Evolutionary conservation across 2,113 vertebrate genomes (phyloP).

Genomic region (Tachysurus vachellii): DNA sequence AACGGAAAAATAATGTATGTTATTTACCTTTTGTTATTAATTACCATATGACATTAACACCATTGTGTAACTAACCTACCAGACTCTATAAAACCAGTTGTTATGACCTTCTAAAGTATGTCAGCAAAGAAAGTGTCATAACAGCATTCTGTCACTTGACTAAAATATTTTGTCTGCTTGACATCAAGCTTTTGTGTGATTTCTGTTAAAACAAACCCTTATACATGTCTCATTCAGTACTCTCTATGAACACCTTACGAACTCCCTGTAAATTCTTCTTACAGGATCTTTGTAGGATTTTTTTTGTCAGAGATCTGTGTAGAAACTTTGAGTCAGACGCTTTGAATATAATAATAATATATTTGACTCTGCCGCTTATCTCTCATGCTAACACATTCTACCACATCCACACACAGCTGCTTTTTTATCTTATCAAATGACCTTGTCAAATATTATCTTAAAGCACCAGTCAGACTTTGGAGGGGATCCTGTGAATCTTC

Average conservation of each 20-base stretch:
- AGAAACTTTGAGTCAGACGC: neutral
- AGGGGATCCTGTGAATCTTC: neutral
- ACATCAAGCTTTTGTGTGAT: neutral
- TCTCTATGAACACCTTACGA: neutral
- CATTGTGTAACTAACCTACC: neutral
- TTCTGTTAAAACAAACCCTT: neutral
- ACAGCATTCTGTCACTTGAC: neutral
- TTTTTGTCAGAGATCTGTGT: neutral
- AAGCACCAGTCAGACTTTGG: conserved; percentile 24
- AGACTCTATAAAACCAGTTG: neutral
- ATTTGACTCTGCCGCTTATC: neutral
- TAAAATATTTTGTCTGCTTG: neutral
- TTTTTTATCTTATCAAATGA: conserved; percentile 13
- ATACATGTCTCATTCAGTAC: neutral
- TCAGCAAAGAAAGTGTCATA: neutral
- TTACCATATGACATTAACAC: neutral
- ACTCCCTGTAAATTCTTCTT: neutral
- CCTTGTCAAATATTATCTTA: conserved; percentile 27
- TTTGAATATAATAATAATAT: neutral
- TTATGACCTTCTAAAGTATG: neutral
- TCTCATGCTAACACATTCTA: neutral
- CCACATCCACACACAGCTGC: neutral
- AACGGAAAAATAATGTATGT: neutral
- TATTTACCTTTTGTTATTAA: neutral
- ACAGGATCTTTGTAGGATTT: no score